Evolutionary conservation across 2,113 vertebrate species (phyloP).

Genomic region (Eidolon helvum): DNA sequence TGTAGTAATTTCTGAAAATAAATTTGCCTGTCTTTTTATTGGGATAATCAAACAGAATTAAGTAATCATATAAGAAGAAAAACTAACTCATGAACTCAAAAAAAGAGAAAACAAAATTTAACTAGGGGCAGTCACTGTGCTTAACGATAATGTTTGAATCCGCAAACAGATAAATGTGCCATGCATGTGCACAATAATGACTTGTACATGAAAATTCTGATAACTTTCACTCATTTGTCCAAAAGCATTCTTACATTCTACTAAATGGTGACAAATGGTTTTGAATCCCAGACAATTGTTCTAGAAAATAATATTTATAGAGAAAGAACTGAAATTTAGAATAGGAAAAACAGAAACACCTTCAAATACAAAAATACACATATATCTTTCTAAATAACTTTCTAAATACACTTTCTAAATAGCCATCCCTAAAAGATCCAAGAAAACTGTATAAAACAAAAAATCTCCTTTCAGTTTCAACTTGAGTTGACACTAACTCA

Average conservation of each 20-base stretch:
- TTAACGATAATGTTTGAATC: background rate
- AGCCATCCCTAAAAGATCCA: background rate
- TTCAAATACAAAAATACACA: constrained; percentile 8
- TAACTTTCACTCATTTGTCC: background rate
- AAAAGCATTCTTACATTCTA: constrained; percentile 11
- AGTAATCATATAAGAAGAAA: constrained; percentile 25
- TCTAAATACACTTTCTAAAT: background rate
- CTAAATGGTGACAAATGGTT: background rate
- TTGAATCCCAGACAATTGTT: background rate
- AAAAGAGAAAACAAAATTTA: constrained; percentile 33
- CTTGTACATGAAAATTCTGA: background rate
- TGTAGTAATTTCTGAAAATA: constrained; percentile 31
- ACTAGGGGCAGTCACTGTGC: background rate
- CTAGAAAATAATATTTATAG: constrained; percentile 3
- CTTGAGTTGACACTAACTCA: background rate
- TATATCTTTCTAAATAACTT: background rate
- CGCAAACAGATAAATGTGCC: background rate
- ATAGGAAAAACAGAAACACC: background rate
- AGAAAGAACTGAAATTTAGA: background rate
- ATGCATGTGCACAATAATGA: background rate
- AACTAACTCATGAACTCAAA: constrained; percentile 33
- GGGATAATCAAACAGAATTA: background rate
- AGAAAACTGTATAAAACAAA: background rate
- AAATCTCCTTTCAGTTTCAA: background rate
- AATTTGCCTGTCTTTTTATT: constrained; percentile 1